phyloP scores from a whole-genome alignment of 2,797 vertebrate genomes.

The Pelodytes ibericus region DNA sequence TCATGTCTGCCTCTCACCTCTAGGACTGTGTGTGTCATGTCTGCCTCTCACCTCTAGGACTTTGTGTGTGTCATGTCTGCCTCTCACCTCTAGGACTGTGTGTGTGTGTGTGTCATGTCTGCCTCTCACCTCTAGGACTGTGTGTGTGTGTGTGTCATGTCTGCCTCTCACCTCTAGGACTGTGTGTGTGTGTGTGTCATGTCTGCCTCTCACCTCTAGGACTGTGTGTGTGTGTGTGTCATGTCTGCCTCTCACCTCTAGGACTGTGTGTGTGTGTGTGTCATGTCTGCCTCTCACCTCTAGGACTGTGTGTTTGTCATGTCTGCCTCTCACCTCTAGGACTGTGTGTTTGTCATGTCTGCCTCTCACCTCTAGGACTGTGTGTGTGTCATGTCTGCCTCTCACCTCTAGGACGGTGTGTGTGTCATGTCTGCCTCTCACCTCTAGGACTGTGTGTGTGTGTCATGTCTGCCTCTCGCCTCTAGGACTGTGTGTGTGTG shows the following conservation, averaged over 20 bases:
- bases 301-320: not conserved
- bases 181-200: not conserved
- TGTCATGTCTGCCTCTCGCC: too few species aligned
- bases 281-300: too few species aligned
- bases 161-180: too few species aligned
- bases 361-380: not conserved
- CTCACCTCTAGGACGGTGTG: not conserved
- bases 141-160: too few species aligned
- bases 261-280: not conserved
- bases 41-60: not conserved
- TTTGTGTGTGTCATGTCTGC: too few species aligned
- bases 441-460: not conserved
- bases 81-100: too few species aligned
- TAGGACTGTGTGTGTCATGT: not conserved
- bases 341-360: not conserved
- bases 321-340: not conserved
- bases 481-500: not conserved
- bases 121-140: not conserved
- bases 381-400: not conserved
- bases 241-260: not conserved
- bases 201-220: too few species aligned
- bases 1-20: too few species aligned
- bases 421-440: not conserved
- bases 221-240: not conserved
- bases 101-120: not conserved